Conservation (phyloP, 2,888 invertebrate species). For the Piscicola geometra region DNA sequence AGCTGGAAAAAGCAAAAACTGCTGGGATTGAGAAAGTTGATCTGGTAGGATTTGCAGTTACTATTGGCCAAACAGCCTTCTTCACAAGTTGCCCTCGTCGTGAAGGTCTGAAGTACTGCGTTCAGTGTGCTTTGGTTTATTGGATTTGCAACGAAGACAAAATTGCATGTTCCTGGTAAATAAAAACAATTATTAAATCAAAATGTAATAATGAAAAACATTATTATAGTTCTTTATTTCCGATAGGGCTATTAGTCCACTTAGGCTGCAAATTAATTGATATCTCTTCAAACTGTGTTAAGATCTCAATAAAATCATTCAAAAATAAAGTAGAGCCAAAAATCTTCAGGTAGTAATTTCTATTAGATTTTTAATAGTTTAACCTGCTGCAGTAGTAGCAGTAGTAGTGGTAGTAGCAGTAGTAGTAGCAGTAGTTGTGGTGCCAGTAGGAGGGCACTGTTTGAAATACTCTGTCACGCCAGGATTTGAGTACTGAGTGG, state of each 20-base stretch:
- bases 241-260: no score
- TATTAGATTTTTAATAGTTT: background rate
- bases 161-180: background rate
- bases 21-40: background rate
- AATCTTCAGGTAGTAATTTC: no score
- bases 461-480: slow-evolving; percentile 13
- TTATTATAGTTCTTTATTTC: no score
- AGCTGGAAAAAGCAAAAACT: background rate
- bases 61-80: slow-evolving; percentile 13
- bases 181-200: background rate
- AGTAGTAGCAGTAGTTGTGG: background rate
- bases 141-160: background rate
- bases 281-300: no score
- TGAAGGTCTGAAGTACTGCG: background rate
- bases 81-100: background rate
- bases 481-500: background rate
- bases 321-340: no score
- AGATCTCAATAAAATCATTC: no score
- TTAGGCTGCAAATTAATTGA: no score
- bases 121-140: background rate
- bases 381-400: background rate
- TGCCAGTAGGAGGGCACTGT: background rate
- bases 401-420: background rate
- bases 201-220: no score
- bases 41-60: slow-evolving; percentile 26